A percentile compares a stretch with the other conserved stretches of the same genome.
Conservation (phyloP, 2,888 invertebrate species). For the Ophion ellenae region DNA sequence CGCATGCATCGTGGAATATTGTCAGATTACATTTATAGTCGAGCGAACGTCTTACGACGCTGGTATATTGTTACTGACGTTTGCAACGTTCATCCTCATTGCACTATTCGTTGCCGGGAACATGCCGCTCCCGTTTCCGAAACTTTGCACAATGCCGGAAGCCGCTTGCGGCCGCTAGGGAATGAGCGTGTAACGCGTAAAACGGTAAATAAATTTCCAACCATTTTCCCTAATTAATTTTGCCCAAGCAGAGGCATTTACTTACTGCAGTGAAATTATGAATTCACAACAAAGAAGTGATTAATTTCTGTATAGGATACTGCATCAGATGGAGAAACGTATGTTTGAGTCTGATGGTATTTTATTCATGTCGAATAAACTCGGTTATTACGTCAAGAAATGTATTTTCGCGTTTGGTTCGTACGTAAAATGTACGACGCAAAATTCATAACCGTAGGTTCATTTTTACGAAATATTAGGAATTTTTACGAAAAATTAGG, state of each 20-base stretch:
- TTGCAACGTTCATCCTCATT: conserved; percentile 16
- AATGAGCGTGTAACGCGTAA: background rate
- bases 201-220: background rate
- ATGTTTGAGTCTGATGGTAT: background rate
- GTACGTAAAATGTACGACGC: too few relatives aligned
- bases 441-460: too few relatives aligned
- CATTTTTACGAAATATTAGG: background rate
- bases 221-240: background rate
- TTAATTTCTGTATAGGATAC: background rate
- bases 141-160: background rate
- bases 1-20: background rate
- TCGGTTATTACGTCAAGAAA: background rate
- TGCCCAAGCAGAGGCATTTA: background rate
- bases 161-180: background rate
- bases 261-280: too few relatives aligned
- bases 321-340: background rate
- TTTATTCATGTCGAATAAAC: background rate
- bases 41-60: conserved; percentile 26
- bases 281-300: too few relatives aligned
- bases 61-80: conserved; percentile 25
- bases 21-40: background rate
- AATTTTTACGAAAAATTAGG: background rate
- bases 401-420: background rate
- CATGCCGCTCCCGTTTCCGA: conserved; percentile 9
- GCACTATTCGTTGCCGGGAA: background rate